Evolutionary conservation across 2,113 vertebrate species (phyloP), one percentile per base, ranked within the genome.

Genomic region (Tringa solitaria): DNA sequence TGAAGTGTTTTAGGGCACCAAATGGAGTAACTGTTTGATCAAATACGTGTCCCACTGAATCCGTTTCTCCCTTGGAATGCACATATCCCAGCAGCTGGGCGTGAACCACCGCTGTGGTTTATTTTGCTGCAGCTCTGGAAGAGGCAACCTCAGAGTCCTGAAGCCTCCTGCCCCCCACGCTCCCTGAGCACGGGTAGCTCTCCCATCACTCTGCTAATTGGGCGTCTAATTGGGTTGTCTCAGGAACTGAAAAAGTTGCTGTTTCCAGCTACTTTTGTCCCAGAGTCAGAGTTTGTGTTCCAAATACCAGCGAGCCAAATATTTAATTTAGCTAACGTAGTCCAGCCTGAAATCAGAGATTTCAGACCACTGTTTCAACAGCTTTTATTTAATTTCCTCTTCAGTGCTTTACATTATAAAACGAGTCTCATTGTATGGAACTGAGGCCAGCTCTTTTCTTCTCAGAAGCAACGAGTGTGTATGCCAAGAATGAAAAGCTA

Each of bases 361-460:
- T 83, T 70, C 81, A 91, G 97, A 97, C 96, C 96, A 92, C 95
- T 92, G 89, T 97, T 98, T 98, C 95, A 98, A 97, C 96, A 98
- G 93, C 92, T 97, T 97, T 97, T 90, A 97, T 96, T 97, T 74
- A 95, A 97, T 98, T 98, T 98, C 96, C 97, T 95, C 90, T 95
- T 94, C 54, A 22, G 4, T 94, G 91, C 94, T 97, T 97, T 96
- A 92, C 91, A 85, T 97, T 96, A 84, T 89, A 87, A 90, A 83
- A 74, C 0, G 12, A 90, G 45, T 57, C 45, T 84, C 91, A 92
- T 53, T 65, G n/a, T 90, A 95, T 64, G 23, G 96, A 98, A 96
- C 94, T 92, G 69, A 75, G 75, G 93, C 93, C 79, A 96, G 82
- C 88, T 97, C 93, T 89, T 91, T 95, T 96, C 97, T 94, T 80